Conservation (phyloP, 2,113 vertebrate species). For the Entelurus aequoreus region DNA sequence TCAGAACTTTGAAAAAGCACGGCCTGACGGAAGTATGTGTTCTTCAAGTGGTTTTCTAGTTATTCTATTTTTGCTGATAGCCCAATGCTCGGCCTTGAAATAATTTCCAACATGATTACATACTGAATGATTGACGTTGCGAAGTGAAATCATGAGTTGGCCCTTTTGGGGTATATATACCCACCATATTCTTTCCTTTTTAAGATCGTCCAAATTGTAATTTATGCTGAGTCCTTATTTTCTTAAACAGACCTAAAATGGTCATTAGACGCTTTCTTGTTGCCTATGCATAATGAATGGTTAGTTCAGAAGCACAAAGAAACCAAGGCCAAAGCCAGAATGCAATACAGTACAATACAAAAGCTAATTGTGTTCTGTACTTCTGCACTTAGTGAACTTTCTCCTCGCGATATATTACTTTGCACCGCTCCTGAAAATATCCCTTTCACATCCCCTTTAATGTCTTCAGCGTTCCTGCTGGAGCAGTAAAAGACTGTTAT, state of each 20-base stretch:
- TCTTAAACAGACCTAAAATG: constrained; percentile 59
- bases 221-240: constrained; percentile 54
- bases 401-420: neutral
- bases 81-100: too few relatives aligned
- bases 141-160: neutral
- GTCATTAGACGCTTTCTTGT: constrained; percentile 56
- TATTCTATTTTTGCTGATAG: too few relatives aligned
- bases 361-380: constrained; percentile 4
- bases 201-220: constrained; percentile 30
- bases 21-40: too few relatives aligned
- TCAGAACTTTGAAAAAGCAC: too few relatives aligned
- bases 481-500: constrained; percentile 50
- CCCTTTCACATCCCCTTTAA: constrained; percentile 15
- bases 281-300: constrained; percentile 52
- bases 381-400: constrained; percentile 3
- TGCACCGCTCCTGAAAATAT: constrained; percentile 26
- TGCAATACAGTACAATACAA: neutral
- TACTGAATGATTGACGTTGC: too few relatives aligned
- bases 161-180: neutral
- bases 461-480: constrained; percentile 38
- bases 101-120: too few relatives aligned
- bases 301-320: constrained; percentile 48
- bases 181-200: constrained; percentile 7
- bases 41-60: too few relatives aligned
- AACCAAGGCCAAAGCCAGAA: constrained; percentile 17